Evolutionary conservation across 2,797 vertebrate species (phyloP).

Genomic region (Enteromius viviparus): DNA sequence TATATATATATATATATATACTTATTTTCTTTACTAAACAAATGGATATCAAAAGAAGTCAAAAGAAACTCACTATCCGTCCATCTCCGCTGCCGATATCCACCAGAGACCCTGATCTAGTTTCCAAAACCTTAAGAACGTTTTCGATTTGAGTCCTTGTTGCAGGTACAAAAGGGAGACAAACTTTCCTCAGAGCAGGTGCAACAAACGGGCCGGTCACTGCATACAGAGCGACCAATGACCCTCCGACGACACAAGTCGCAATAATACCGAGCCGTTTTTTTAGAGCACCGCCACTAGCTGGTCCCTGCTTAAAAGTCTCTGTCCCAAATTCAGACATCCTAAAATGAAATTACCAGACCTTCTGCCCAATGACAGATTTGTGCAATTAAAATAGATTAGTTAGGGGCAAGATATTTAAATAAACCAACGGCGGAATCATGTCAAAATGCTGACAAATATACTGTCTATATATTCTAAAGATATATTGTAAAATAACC

Average conservation of each 20-base stretch:
- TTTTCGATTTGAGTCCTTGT: constrained; percentile 86
- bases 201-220: constrained; percentile 84
- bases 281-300: background rate
- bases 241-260: constrained; percentile 80
- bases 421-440: background rate
- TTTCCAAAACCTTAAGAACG: constrained; percentile 79
- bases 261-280: constrained; percentile 77
- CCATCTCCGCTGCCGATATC: constrained; percentile 97
- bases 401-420: background rate
- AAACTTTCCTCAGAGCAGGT: constrained; percentile 89
- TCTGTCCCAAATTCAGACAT: constrained; percentile 37
- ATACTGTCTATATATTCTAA: background rate
- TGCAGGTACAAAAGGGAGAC: constrained; percentile 94
- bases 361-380: constrained; percentile 2
- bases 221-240: constrained; percentile 83
- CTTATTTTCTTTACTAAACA: background rate
- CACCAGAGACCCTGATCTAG: constrained; percentile 81
- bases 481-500: background rate
- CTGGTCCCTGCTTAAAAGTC: background rate
- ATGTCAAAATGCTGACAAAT: background rate
- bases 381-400: background rate
- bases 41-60: background rate
- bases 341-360: background rate
- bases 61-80: constrained; percentile 84
- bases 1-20: too few relatives aligned